A percentile compares a stretch with the other conserved stretches of the same genome.
These are phyloP conservation scores for Platycercus adscitus DNA, from an alignment of 2,113 vertebrate genomes.

Conservation along the genomic window DNA sequence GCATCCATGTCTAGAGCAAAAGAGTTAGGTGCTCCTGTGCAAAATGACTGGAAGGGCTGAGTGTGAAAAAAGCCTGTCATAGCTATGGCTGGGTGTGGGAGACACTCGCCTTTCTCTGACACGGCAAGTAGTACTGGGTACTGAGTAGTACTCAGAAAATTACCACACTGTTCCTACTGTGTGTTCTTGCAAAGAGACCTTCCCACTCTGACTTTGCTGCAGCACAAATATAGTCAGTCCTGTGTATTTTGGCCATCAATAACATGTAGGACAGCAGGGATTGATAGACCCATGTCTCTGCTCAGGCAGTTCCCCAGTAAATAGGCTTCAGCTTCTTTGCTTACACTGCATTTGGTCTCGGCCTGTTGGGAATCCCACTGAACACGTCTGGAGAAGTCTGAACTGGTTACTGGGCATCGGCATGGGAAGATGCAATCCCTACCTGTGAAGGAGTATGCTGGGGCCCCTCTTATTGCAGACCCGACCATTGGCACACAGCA, in stretches of 20 bases:
- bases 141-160: no score
- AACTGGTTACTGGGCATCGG: not conserved
- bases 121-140: not conserved
- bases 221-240: not conserved
- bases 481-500: rapidly evolving
- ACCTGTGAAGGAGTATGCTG: not conserved
- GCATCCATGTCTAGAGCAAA: not conserved
- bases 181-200: not conserved
- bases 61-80: not conserved
- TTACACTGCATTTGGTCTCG: not conserved
- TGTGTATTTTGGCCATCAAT: not conserved
- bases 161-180: not conserved
- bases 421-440: not conserved
- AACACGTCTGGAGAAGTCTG: not conserved
- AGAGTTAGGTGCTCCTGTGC: not conserved
- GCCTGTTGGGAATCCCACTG: rapidly evolving
- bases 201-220: not conserved
- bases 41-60: not conserved
- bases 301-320: not conserved
- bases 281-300: not conserved
- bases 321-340: not conserved
- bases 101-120: not conserved
- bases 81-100: not conserved
- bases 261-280: not conserved
- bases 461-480: not conserved